Evolutionary conservation across 2,797 vertebrate species (phyloP).

Genomic region (Helarctos malayanus): DNA sequence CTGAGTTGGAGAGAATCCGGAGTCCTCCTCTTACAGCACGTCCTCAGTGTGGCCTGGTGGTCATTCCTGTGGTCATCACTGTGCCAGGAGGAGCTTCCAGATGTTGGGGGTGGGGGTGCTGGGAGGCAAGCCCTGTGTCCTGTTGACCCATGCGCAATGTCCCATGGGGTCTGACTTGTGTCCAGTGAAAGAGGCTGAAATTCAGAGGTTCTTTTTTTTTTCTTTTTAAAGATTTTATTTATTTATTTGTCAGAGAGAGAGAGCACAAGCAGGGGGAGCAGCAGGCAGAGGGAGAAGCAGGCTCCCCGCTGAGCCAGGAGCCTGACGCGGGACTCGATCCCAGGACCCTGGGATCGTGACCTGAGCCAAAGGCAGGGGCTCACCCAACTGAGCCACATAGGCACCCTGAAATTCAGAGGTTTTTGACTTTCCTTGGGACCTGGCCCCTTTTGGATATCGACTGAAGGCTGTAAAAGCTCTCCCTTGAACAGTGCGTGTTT

Average conservation of each 20-base stretch:
- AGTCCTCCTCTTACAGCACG: not conserved
- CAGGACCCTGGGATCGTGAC: not conserved
- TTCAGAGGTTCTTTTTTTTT: not conserved
- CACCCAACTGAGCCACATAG: not conserved
- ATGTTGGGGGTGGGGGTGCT: not conserved
- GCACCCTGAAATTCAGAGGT: not conserved
- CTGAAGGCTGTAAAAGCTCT: not conserved
- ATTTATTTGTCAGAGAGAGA: not conserved
- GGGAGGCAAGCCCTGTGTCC: not conserved
- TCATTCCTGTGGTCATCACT: not conserved
- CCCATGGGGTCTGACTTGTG: not conserved
- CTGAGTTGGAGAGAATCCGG: not conserved
- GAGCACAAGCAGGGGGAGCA: not conserved
- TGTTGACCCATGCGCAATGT: not conserved
- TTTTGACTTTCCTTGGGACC: not conserved
- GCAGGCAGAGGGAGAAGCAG: too few relatives aligned
- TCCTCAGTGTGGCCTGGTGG: not conserved
- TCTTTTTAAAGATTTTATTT: not conserved
- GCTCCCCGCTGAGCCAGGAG: not conserved
- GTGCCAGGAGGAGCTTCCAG: not conserved
- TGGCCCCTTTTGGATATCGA: not conserved
- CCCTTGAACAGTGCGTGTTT: not conserved
- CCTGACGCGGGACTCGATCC: not conserved
- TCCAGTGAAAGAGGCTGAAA: not conserved
- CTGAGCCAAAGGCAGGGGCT: not conserved